Conservation (phyloP, 2,113 vertebrate genomes). For the Zingel zingel region DNA sequence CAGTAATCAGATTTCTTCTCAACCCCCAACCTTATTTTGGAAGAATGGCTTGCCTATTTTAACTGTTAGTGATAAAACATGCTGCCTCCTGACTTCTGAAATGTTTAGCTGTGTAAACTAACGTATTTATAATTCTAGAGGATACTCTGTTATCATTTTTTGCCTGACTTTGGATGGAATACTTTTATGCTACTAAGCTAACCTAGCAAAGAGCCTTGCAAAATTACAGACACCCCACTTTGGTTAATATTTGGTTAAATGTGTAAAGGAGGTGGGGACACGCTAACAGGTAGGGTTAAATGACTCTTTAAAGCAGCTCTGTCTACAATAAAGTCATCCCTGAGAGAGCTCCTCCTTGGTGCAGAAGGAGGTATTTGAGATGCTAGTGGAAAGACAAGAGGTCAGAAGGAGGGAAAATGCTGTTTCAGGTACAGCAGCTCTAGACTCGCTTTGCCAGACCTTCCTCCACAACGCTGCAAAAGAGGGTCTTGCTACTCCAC, state of each 20-base stretch:
- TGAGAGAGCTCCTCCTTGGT: not conserved
- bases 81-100: not conserved
- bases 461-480: no score
- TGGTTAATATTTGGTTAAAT: not conserved
- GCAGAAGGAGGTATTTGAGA: constrained; percentile 8
- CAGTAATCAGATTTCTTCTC: not conserved
- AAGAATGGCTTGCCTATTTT: not conserved
- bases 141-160: not conserved
- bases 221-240: no score
- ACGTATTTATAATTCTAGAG: not conserved
- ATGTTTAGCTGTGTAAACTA: not conserved
- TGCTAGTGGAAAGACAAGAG: constrained; percentile 20
- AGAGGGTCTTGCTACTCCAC: no score
- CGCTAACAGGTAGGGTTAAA: not conserved
- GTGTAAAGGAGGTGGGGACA: not conserved
- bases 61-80: not conserved
- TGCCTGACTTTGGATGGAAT: not conserved
- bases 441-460: no score
- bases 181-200: not conserved
- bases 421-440: constrained; percentile 11
- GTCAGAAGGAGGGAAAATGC: not conserved
- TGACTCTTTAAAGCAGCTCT: constrained; percentile 2
- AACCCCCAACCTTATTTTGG: not conserved
- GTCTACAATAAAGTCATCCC: constrained; percentile 3
- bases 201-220: not conserved